Evolutionary conservation across 2,113 vertebrate species (phyloP).

Genomic region (Xenopus borealis): DNA sequence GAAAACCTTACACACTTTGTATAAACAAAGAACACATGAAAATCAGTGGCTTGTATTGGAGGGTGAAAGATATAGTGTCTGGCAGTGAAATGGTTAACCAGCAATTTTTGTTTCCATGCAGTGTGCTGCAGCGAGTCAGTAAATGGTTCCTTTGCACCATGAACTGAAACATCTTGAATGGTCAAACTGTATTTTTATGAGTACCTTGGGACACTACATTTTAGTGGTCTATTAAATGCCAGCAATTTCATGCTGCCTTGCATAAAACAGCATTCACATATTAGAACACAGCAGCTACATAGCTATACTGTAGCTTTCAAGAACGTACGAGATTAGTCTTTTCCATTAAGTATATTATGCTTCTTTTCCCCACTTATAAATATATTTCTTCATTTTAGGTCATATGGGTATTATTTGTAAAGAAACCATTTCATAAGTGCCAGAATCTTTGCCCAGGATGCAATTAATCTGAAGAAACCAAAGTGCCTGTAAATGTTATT

Average conservation of each 20-base stretch:
- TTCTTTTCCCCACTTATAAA: constrained; percentile 55
- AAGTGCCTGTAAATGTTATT: too few species aligned
- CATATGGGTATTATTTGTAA: constrained; percentile 32
- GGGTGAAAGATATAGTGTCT: neutral
- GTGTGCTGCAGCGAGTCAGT: constrained; percentile 67
- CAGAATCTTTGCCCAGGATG: neutral
- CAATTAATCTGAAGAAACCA: constrained; percentile 1
- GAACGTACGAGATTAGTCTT: constrained; percentile 54
- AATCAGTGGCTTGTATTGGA: too few species aligned
- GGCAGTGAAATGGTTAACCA: constrained; percentile 26
- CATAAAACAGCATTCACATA: constrained; percentile 81
- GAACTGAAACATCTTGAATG: constrained; percentile 78
- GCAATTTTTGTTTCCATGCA: constrained; percentile 62
- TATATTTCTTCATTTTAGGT: constrained; percentile 44
- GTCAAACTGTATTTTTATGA: constrained; percentile 82
- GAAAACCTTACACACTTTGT: too few species aligned
- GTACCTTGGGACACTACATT: constrained; percentile 75
- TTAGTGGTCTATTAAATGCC: constrained; percentile 85
- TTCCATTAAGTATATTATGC: constrained; percentile 51
- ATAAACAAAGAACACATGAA: too few species aligned
- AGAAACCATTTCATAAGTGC: constrained; percentile 6
- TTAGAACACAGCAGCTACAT: constrained; percentile 66
- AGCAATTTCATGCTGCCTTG: constrained; percentile 81
- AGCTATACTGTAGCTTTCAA: constrained; percentile 66
- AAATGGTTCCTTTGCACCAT: constrained; percentile 70